phyloP scores from a whole-genome alignment of 2,888 invertebrate genomes.

The Parnassius smintheus region DNA sequence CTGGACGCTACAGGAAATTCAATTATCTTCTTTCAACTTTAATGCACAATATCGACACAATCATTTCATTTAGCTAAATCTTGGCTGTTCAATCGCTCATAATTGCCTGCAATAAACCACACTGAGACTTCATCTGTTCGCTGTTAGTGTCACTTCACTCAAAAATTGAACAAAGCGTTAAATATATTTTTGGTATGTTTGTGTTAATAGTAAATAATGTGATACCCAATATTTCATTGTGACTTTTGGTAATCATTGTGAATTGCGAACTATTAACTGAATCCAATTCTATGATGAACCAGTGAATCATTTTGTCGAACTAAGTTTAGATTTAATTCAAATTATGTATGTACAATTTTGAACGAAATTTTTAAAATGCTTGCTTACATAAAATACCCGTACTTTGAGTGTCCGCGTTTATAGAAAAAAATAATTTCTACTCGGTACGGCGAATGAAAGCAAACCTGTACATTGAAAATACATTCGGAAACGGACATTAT shows the following conservation, averaged over 20 bases:
- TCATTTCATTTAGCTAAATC: slow-evolving; percentile 77
- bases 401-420: slow-evolving; percentile 12
- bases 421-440: slow-evolving; percentile 21
- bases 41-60: slow-evolving; percentile 76
- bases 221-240: no score
- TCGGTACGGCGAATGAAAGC: slow-evolving; percentile 11
- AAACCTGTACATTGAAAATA: slow-evolving; percentile 22
- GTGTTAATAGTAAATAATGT: no score
- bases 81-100: slow-evolving; percentile 66
- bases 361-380: background rate
- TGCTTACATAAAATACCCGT: slow-evolving; percentile 4
- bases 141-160: slow-evolving; percentile 22
- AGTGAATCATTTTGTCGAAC: background rate
- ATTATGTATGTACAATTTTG: background rate
- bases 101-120: slow-evolving; percentile 67
- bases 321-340: background rate
- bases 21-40: slow-evolving; percentile 77
- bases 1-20: slow-evolving; percentile 73
- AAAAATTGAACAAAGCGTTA: slow-evolving; percentile 3
- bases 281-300: no score
- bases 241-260: no score
- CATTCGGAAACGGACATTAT: slow-evolving; percentile 26
- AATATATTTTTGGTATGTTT: background rate
- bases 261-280: no score
- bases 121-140: slow-evolving; percentile 31